Base-by-base conservation (phyloP, 2,113 vertebrate genomes). In the Apus apus region DNA sequence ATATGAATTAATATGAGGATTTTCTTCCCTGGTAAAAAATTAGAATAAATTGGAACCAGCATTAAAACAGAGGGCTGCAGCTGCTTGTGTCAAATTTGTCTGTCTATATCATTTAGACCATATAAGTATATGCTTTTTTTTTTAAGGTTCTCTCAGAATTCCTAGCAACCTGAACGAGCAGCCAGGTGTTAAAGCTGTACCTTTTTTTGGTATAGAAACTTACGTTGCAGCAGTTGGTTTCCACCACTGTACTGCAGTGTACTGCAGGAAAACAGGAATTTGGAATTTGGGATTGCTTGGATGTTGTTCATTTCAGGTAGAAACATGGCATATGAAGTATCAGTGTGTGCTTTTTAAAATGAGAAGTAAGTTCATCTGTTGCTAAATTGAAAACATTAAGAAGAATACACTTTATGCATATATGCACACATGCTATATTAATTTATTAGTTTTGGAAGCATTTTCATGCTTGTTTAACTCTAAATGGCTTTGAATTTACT, bases 401-500 rank as follows among this genome's bases (percentile, higher is more conserved):
- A 96, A 94, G 89, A 94, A 94, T 89, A 58, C 18, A 38, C 54
- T 60, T 74, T 38, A 84, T 91, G 90, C 79, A 65, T 94, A 57
- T 92, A 65, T 89, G 79, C 68, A 85, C 85, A 92, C 25, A 13
- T 88, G 72, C 66, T 65, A 57, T 58, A 96, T 92, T 96, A 90
- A 92, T 93, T 96, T 96, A 94, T 91, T 97, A 53, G 72, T 94
- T 97, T 97, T 97, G 96, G 96, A 98, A 95, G 74, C 40, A 23
- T 97, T 94, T 97, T 97, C 91, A 60, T 97, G 95, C 94, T 97
- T 96, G 56, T 93, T 97, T 97, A 97, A 96, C 88, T 97, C 87
- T 92, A 97, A 97, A 90, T 74, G 76, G 83, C 90, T 91, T 97
- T 95, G 91, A 95, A 91, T 97, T 96, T 89, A 92, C 38, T 79